Conservation (phyloP, 2,888 invertebrate genomes). For the Mongoloraphidia duomilia region DNA sequence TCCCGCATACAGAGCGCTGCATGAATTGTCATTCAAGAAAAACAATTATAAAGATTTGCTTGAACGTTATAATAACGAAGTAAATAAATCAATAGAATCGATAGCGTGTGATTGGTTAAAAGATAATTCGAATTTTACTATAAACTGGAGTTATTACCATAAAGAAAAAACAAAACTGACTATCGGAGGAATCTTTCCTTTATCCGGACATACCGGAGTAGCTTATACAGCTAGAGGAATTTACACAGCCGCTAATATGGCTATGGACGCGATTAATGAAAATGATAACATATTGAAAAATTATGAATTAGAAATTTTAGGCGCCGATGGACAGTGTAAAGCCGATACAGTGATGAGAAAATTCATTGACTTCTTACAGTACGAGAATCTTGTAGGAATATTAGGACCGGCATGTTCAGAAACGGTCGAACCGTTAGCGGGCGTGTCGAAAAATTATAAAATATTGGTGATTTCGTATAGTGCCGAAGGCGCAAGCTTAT, state of each 20-base stretch:
- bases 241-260: slow-evolving; percentile 44
- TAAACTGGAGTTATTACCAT: slow-evolving; percentile 28
- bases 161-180: slow-evolving; percentile 32
- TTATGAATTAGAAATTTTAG: slow-evolving; percentile 40
- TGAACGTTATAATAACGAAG: slow-evolving; percentile 22
- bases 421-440: slow-evolving; percentile 65
- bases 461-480: slow-evolving; percentile 64
- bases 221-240: slow-evolving; percentile 45
- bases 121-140: slow-evolving; percentile 31
- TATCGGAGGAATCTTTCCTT: slow-evolving; percentile 58
- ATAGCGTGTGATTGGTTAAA: slow-evolving; percentile 56
- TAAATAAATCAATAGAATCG: slow-evolving; percentile 21
- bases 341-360: slow-evolving; percentile 59
- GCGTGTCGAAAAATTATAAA: slow-evolving; percentile 56
- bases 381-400: slow-evolving; percentile 49
- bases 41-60: slow-evolving; percentile 38
- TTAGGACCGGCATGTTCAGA: slow-evolving; percentile 70
- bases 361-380: slow-evolving; percentile 51
- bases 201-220: slow-evolving; percentile 31
- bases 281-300: slow-evolving; percentile 41
- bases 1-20: slow-evolving; percentile 34
- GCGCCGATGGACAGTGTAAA: slow-evolving; percentile 51
- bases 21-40: slow-evolving; percentile 34
- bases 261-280: slow-evolving; percentile 44
- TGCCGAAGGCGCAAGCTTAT: slow-evolving; percentile 60